Evolutionary conservation across 2,113 vertebrate species (phyloP).

Genomic region (Trichechus manatus): DNA sequence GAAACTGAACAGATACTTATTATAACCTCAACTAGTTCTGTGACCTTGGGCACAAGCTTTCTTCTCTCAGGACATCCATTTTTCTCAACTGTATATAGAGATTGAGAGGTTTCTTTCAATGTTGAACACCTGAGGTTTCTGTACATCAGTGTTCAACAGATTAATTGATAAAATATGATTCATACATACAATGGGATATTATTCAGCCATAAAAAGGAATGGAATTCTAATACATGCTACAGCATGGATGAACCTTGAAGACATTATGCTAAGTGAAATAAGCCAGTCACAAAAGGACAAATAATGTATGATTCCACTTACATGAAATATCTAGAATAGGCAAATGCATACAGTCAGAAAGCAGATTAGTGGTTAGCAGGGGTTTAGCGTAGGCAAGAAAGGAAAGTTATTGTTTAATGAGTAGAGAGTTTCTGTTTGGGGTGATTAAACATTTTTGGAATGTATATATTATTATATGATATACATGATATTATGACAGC

Average conservation of each 20-base stretch:
- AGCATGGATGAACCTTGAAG: background rate
- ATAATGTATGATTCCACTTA: background rate
- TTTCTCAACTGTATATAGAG: slow-evolving; percentile 57
- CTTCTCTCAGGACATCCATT: background rate
- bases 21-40: slow-evolving; percentile 20
- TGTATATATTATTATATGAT: no score
- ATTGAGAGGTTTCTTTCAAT: slow-evolving; percentile 1
- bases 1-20: slow-evolving; percentile 19
- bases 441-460: no score
- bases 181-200: background rate
- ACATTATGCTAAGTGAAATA: background rate
- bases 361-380: no score
- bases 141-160: background rate
- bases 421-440: no score
- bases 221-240: background rate
- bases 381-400: no score
- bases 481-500: background rate
- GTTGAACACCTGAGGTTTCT: slow-evolving; percentile 36
- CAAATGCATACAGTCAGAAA: no score
- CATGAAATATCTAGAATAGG: no score
- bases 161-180: background rate
- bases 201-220: background rate
- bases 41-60: slow-evolving; percentile 49
- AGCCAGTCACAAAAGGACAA: background rate
- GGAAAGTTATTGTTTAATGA: no score